Evolutionary conservation across 2,113 vertebrate genomes (phyloP).

Genomic region (Sporophila hypoxantha): DNA sequence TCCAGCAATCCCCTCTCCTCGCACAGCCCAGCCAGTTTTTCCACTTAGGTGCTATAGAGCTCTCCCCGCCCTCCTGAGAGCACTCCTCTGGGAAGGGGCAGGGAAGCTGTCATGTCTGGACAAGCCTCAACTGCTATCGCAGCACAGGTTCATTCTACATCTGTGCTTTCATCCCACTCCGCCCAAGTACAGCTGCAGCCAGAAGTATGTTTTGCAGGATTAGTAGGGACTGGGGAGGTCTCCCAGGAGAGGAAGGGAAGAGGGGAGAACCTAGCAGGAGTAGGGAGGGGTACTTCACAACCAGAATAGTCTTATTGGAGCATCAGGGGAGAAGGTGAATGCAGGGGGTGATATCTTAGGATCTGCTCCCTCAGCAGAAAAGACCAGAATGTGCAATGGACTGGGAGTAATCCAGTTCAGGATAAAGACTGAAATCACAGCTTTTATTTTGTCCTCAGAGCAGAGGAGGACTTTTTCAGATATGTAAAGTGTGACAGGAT

Average conservation of each 20-base stretch:
- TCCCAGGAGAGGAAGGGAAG: background rate
- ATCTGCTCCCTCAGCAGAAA: background rate
- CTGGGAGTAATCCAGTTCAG: background rate
- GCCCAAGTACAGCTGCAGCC: conserved; percentile 1
- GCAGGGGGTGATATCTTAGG: background rate
- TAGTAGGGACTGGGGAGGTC: background rate
- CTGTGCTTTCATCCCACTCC: conserved; percentile 30
- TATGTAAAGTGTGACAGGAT: background rate
- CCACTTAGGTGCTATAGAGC: conserved; percentile 45
- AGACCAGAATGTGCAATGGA: background rate
- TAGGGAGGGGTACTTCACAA: background rate
- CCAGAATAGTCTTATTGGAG: background rate
- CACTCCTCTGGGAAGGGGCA: conserved; percentile 49
- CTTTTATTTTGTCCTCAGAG: background rate
- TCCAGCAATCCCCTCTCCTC: conserved; percentile 16
- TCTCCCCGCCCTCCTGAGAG: conserved; percentile 43
- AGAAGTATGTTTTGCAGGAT: background rate
- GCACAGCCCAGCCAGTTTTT: conserved; percentile 60
- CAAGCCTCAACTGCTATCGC: conserved; percentile 37
- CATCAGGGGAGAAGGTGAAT: background rate
- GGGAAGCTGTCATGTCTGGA: conserved; percentile 42
- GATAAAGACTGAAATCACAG: background rate
- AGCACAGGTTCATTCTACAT: conserved; percentile 19
- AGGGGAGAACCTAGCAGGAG: background rate
- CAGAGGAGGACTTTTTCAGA: background rate